Conservation (phyloP, 2,888 invertebrate genomes). For the Agonum fuliginosum region DNA sequence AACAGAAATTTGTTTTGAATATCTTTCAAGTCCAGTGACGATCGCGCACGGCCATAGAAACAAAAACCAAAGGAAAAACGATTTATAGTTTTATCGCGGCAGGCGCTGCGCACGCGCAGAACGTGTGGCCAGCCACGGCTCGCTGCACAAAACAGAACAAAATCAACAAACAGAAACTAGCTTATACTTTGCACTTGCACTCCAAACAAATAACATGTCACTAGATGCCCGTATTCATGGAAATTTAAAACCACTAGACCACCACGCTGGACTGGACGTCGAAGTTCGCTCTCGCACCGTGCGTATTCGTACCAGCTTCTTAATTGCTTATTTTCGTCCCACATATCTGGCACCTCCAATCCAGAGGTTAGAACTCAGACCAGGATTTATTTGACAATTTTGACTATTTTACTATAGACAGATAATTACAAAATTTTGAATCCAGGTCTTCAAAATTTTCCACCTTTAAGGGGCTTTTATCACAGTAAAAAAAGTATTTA, state of each 20-base stretch:
- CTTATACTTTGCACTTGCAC: not conserved
- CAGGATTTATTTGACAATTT: no score
- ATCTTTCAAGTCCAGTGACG: constrained; percentile 57
- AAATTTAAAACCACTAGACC: not conserved
- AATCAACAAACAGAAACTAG: not conserved
- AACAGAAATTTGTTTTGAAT: constrained; percentile 56
- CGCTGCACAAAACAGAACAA: constrained; percentile 15
- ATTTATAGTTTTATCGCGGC: constrained; percentile 49
- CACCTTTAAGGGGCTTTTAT: no score
- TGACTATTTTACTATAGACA: no score
- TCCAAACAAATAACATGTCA: not conserved
- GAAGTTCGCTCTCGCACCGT: no score
- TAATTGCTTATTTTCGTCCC: no score
- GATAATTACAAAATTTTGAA: no score
- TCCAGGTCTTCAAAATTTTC: no score
- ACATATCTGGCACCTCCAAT: no score
- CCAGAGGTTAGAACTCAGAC: no score
- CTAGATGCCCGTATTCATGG: not conserved
- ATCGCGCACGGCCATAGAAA: constrained; percentile 36
- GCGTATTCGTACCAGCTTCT: no score
- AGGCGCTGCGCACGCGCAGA: constrained; percentile 45
- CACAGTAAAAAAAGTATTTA: no score
- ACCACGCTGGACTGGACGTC: no score
- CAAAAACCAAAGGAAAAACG: constrained; percentile 41
- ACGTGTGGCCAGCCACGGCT: constrained; percentile 11